phyloP scores from a whole-genome alignment of 2,113 vertebrate species.

The Xyrauchen texanus region DNA sequence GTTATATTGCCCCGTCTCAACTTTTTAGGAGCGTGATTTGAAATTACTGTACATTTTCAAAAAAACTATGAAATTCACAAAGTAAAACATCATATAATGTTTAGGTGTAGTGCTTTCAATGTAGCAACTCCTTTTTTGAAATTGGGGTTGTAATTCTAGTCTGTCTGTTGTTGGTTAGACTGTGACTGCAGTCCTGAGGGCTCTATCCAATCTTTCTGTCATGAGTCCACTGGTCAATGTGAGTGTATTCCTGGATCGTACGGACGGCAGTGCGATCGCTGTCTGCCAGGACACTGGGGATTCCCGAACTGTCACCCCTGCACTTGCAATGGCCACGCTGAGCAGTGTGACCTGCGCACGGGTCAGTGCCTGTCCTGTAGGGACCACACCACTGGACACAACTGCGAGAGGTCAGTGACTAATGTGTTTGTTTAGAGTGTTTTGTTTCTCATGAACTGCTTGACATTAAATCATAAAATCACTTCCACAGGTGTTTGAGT shows the following conservation, averaged over 20 bases:
- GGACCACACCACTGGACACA: slow-evolving; percentile 82
- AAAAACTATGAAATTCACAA: too few relatives aligned
- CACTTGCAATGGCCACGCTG: slow-evolving; percentile 86
- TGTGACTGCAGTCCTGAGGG: slow-evolving; percentile 87
- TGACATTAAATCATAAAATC: neutral
- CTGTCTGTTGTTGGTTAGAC: slow-evolving; percentile 65
- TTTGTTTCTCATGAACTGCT: too few relatives aligned
- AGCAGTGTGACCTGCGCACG: slow-evolving; percentile 78
- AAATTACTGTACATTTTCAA: too few relatives aligned
- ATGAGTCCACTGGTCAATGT: slow-evolving; percentile 86
- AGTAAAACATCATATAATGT: too few relatives aligned
- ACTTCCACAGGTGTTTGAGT: slow-evolving; percentile 78
- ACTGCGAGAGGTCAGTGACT: slow-evolving; percentile 84
- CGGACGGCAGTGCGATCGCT: slow-evolving; percentile 85
- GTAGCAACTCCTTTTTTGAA: too few relatives aligned
- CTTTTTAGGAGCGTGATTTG: too few relatives aligned
- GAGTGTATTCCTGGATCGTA: slow-evolving; percentile 82
- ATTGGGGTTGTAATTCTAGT: neutral
- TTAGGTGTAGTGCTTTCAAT: too few relatives aligned
- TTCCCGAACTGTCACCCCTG: slow-evolving; percentile 90
- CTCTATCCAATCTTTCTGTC: slow-evolving; percentile 81
- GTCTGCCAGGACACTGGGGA: slow-evolving; percentile 90
- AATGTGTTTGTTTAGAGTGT: too few relatives aligned
- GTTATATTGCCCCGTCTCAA: too few relatives aligned
- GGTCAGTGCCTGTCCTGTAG: slow-evolving; percentile 85